Conservation (phyloP, 2,797 vertebrate genomes). For the Centroberyx gerrardi region DNA sequence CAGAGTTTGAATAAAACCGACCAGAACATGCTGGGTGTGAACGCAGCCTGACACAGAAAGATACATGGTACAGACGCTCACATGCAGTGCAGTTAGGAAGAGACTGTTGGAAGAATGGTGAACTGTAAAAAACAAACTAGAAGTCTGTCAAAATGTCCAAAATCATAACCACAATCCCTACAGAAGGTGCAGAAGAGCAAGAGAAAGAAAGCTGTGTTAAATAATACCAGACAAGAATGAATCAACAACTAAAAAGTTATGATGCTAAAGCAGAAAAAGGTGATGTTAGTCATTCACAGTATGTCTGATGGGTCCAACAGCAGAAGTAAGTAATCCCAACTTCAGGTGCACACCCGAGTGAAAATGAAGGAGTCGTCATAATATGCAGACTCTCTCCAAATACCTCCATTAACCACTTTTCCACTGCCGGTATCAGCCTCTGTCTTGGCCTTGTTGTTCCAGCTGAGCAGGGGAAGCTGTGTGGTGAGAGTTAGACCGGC, state of each 20-base stretch:
- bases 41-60: too few relatives aligned
- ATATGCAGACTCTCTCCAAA: background rate
- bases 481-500: conserved; percentile 70
- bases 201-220: background rate
- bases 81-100: background rate
- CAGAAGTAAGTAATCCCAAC: background rate
- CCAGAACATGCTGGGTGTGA: too few relatives aligned
- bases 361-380: background rate
- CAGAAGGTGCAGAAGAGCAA: background rate
- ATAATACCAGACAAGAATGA: background rate
- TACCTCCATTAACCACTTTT: conserved; percentile 45
- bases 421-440: background rate
- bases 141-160: too few relatives aligned
- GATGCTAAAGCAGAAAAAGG: background rate
- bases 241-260: background rate
- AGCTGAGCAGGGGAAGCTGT: conserved; percentile 31
- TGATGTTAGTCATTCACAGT: background rate
- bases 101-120: background rate
- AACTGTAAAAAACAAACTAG: background rate
- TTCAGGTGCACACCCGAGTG: background rate
- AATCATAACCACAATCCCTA: too few relatives aligned
- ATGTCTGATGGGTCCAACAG: background rate
- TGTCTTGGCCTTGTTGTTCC: conserved; percentile 1
- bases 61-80: too few relatives aligned
- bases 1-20: too few relatives aligned